A percentile compares a stretch with the other conserved stretches of the same genome.
phyloP scores from a whole-genome alignment of 2,888 invertebrate genomes.

The Stictocephala bisonia region DNA sequence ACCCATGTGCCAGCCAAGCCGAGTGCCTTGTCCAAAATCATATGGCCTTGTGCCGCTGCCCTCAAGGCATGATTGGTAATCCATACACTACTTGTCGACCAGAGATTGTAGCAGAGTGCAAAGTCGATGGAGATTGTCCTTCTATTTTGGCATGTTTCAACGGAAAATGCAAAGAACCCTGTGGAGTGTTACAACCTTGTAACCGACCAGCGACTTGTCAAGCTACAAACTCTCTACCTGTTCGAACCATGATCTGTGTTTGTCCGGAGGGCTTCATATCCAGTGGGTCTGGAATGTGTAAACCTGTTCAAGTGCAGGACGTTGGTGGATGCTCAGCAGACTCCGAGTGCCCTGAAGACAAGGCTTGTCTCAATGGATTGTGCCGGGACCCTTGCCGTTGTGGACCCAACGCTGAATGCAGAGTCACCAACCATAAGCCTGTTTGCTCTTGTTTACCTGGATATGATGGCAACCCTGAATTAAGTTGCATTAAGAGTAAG shows the following conservation, averaged over 20 bases:
- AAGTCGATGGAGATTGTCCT: slow-evolving; percentile 85
- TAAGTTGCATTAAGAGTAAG: slow-evolving; percentile 77
- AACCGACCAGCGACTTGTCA: slow-evolving; percentile 82
- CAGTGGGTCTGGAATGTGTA: slow-evolving; percentile 83
- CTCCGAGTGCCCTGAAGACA: slow-evolving; percentile 80
- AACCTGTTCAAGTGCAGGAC: slow-evolving; percentile 74
- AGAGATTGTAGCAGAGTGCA: slow-evolving; percentile 81
- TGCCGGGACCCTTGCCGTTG: slow-evolving; percentile 89
- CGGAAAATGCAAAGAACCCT: slow-evolving; percentile 86
- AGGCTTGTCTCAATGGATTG: slow-evolving; percentile 82
- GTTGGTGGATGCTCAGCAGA: slow-evolving; percentile 79
- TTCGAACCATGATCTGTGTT: slow-evolving; percentile 89
- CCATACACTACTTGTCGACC: slow-evolving; percentile 83
- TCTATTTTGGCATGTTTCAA: slow-evolving; percentile 82
- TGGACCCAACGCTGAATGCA: slow-evolving; percentile 86
- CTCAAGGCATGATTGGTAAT: slow-evolving; percentile 79
- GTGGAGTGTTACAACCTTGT: slow-evolving; percentile 81
- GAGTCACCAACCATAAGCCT: slow-evolving; percentile 86
- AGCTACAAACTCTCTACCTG: slow-evolving; percentile 79
- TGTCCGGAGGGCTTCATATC: slow-evolving; percentile 91
- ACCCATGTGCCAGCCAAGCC: slow-evolving; percentile 81
- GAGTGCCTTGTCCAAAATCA: slow-evolving; percentile 86
- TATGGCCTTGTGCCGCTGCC: slow-evolving; percentile 86
- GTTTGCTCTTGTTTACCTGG: slow-evolving; percentile 87
- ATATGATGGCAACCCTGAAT: slow-evolving; percentile 86